Base-by-base conservation (phyloP, 2,888 invertebrate species). In the Epinotia nisella region DNA sequence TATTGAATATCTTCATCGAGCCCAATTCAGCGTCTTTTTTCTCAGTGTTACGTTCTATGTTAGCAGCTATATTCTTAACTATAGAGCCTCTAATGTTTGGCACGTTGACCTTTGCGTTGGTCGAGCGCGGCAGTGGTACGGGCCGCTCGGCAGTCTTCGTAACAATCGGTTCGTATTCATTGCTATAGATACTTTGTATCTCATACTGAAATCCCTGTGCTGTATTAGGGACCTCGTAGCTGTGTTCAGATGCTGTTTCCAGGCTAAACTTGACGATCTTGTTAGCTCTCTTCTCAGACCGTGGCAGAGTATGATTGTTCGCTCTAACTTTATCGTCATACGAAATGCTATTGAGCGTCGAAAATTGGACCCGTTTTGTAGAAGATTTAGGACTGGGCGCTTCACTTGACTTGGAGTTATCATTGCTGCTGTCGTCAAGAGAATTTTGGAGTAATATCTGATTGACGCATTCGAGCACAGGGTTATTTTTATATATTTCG, bases 391-490 rank as follows among this genome's bases (percentile, higher is more conserved):
- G 94, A 76, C 93, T 93, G 19, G 92, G 91, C 60, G 91, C 81
- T 83, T 94, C 92, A 78, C 93, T 93, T 55, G 90, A 91, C 79
- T 92, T 91, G 10, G 93, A 92, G 78, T 90, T 91, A 76, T 93
- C 93, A 78, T 92, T 92, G 75, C 92, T 93, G 78, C 93, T 94
- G 74, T 94, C 95, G 76, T 95, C 95, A 85, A 95, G 92, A 21
- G 95, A 95, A 84, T 97, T 97, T 80, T 97, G 96, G 41, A 97
- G 88, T 53, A 97, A 90, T 79, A 97, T 97, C 89, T 96, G 97
- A 90, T 97, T 97, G 77, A 97, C 97, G 83, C 97, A 97, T 87
- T 97, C 97, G 65, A 97, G 88, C 9, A 97, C 97, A 1, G 97
- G 97, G 89, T 97, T 97, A 78, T 97, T 97, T 85, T 96, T 95